Conservation (phyloP, 2,888 invertebrate species). For the Chrysomela aeneicollis region DNA sequence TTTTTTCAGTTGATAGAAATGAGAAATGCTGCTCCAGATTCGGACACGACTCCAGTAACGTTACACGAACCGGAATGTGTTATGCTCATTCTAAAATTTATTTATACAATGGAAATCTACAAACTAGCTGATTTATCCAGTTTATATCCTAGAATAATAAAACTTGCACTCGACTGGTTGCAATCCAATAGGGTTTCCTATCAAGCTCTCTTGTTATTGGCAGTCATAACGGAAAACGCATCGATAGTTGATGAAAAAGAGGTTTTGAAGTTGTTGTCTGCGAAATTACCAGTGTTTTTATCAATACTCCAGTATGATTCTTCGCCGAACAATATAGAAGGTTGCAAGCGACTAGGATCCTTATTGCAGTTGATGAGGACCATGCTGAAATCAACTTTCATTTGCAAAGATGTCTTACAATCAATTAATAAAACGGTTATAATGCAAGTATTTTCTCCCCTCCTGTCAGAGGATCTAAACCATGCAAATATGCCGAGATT, state of each 20-base stretch:
- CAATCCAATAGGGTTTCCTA: constrained; percentile 59
- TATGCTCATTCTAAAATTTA: constrained; percentile 63
- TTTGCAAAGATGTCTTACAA: constrained; percentile 55
- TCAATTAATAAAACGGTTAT: constrained; percentile 59
- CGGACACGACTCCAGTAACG: constrained; percentile 28
- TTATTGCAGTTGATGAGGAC: constrained; percentile 56
- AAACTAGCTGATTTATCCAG: constrained; percentile 57
- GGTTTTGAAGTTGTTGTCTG: constrained; percentile 52
- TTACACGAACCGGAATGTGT: constrained; percentile 61
- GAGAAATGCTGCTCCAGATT: constrained; percentile 21
- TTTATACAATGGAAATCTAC: constrained; percentile 61
- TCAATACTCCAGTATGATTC: constrained; percentile 50
- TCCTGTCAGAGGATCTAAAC: constrained; percentile 53
- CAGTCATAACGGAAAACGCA: constrained; percentile 58
- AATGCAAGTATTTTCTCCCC: constrained; percentile 58
- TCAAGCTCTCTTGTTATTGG: constrained; percentile 59
- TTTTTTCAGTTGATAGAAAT: constrained; percentile 48
- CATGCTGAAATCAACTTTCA: constrained; percentile 32
- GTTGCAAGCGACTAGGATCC: constrained; percentile 56
- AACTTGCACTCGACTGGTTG: constrained; percentile 63
- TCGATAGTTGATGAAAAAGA: constrained; percentile 40
- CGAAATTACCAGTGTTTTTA: constrained; percentile 60
- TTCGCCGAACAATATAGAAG: constrained; percentile 48
- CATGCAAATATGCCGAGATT: constrained; percentile 31
- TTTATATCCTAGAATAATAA: constrained; percentile 60